Evolutionary conservation across 2,797 vertebrate genomes (phyloP).

Genomic region (Masticophis lateralis): DNA sequence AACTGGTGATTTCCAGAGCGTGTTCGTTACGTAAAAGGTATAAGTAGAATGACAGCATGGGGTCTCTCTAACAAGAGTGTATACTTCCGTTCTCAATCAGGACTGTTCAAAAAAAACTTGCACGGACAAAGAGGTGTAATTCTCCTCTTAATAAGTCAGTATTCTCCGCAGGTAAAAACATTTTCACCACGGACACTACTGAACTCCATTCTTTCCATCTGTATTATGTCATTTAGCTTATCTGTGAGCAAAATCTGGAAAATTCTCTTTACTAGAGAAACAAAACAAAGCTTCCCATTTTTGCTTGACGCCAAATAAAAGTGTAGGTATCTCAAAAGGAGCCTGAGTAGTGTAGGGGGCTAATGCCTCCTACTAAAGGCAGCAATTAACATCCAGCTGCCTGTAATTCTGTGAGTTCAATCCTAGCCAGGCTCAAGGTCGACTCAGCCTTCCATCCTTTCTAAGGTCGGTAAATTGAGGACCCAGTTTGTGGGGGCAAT

Average conservation of each 20-base stretch:
- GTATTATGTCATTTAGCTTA: neutral
- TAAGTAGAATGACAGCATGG: neutral
- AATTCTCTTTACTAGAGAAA: neutral
- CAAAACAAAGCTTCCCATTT: neutral
- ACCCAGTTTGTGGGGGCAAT: too few species aligned
- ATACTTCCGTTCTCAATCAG: neutral
- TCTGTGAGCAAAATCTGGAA: neutral
- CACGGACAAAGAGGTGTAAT: neutral
- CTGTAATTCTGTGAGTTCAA: too few species aligned
- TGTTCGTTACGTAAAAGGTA: neutral
- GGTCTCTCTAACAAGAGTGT: neutral
- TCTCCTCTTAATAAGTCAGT: neutral
- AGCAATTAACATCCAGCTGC: too few species aligned
- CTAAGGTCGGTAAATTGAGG: too few species aligned
- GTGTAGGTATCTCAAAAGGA: neutral
- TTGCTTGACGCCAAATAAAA: neutral
- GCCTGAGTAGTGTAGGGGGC: too few species aligned
- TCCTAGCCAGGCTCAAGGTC: too few species aligned
- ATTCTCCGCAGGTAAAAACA: neutral
- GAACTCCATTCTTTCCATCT: neutral
- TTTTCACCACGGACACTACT: neutral
- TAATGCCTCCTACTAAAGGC: too few species aligned
- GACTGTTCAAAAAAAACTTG: neutral
- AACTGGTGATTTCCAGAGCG: neutral
- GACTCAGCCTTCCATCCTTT: too few species aligned